Conservation (phyloP, 2,888 invertebrate genomes). For the Brenthis hecate region DNA sequence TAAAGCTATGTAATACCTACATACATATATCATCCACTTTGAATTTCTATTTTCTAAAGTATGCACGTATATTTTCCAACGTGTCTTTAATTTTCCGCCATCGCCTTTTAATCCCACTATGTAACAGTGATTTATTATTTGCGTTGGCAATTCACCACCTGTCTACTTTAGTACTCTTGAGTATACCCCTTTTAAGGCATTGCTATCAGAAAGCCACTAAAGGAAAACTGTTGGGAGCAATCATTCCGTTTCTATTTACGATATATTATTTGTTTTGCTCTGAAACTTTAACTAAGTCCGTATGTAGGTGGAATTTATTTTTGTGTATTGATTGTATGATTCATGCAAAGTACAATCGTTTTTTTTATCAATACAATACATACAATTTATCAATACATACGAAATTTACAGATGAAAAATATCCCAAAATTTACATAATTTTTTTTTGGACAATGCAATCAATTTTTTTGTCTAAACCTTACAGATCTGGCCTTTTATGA, state of each 20-base stretch:
- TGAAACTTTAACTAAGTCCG: not conserved
- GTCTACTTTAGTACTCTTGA: slow-evolving; percentile 26
- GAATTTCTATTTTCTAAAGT: slow-evolving; percentile 4
- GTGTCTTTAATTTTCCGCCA: slow-evolving; percentile 30
- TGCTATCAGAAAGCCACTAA: slow-evolving; percentile 25
- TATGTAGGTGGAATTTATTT: not conserved
- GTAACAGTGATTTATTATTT: slow-evolving; percentile 36
- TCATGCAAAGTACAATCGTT: no score
- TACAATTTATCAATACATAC: no score
- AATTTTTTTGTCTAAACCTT: no score
- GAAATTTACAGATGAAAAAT: no score
- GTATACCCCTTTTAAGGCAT: slow-evolving; percentile 34
- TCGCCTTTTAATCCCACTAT: slow-evolving; percentile 34
- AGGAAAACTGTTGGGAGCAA: slow-evolving; percentile 9
- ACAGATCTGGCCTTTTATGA: no score
- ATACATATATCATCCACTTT: not conserved
- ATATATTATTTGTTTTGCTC: not conserved
- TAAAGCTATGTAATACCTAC: no score
- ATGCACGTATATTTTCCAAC: slow-evolving; percentile 12
- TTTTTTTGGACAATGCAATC: no score
- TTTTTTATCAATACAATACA: no score
- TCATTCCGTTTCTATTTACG: slow-evolving; percentile 15
- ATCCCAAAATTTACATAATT: no score
- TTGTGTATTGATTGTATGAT: not conserved
- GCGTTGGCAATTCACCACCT: slow-evolving; percentile 36